Evolutionary conservation across 1,140 invertebrate genomes (phyloP), one percentile per base, ranked within the genome.

Genomic region (Eriocheir sinensis): DNA sequence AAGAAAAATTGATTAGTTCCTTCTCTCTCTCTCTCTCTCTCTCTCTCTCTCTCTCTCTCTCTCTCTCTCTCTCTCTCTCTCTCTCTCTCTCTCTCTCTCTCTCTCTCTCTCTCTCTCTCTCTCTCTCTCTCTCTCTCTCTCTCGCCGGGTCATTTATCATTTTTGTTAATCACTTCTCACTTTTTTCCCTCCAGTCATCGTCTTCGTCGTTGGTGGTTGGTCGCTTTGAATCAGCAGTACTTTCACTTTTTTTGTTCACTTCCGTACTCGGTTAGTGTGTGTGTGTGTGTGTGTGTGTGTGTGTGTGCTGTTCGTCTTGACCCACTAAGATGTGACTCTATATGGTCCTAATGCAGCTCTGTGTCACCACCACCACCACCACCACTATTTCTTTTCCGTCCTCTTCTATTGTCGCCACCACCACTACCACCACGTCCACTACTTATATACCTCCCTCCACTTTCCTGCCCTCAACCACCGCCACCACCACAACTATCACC

Each of bases 171-270:
- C n/a, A 72, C 60, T 72, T 72, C 27, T n/a, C n/a, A n/a, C n/a
- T n/a, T n/a, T n/a, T n/a, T n/a, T n/a, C n/a, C n/a, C n/a, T n/a
- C n/a, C n/a, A n/a, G n/a, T n/a, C n/a, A n/a, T n/a, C n/a, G n/a
- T n/a, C n/a, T 72, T 72, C 60, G 60, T 72, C 60, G 60, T 72
- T n/a, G 27, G 60, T 72, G n/a, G n/a, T n/a, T n/a, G n/a, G n/a
- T n/a, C n/a, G 60, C 60, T 72, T 72, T 72, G 60, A 72, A 72
- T 72, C n/a, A 72, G 60, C n/a, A 72, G 60, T 72, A 72, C 60
- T 72, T 72, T 72, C 60, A 72, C 60, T 72, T n/a, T n/a, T n/a
- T n/a, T n/a, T 72, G 12, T 21, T n/a, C 60, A 72, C 60, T 72
- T 72, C 60, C 60, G 27, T n/a, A n/a, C 60, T 8, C n/a, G 21